Evolutionary conservation across 2,888 invertebrate genomes (phyloP).

Genomic region (Eucera pruinosa): DNA sequence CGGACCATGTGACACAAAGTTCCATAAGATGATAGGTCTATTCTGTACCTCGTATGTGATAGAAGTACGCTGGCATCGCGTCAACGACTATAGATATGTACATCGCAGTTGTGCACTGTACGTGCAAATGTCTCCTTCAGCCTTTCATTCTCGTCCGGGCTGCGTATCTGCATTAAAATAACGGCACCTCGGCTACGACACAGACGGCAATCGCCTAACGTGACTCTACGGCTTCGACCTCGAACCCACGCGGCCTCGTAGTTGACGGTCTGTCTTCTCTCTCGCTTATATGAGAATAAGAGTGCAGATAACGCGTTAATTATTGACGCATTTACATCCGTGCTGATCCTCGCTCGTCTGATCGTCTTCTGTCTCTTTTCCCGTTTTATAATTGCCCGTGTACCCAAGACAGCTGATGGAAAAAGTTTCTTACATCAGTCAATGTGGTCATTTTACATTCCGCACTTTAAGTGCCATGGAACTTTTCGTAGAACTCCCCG

Average conservation of each 20-base stretch:
- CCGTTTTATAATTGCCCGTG: background rate
- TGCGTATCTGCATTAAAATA: conserved; percentile 74
- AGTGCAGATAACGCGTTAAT: conserved; percentile 56
- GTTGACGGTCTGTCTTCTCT: conserved; percentile 47
- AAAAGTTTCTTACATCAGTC: background rate
- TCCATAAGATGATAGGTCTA: no score
- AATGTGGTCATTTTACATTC: background rate
- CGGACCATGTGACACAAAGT: no score
- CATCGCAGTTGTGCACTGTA: conserved; percentile 48
- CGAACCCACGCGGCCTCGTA: conserved; percentile 71
- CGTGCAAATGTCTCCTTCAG: conserved; percentile 68
- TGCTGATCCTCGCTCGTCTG: conserved; percentile 22
- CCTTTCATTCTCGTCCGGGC: conserved; percentile 72
- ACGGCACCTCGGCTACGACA: conserved; percentile 73
- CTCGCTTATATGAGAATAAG: conserved; percentile 48
- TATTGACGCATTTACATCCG: conserved; percentile 51
- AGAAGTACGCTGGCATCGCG: conserved; percentile 18
- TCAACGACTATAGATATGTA: conserved; percentile 21
- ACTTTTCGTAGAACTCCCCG: conserved; percentile 4
- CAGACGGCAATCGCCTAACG: conserved; percentile 68
- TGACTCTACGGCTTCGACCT: conserved; percentile 71
- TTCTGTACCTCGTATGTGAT: no score
- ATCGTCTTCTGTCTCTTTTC: background rate
- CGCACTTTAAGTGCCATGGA: conserved; percentile 38
- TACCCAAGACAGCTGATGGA: background rate